These are phyloP conservation scores for Electrona antarctica DNA, from an alignment of 2,113 vertebrate genomes.

Conservation along the genomic window DNA sequence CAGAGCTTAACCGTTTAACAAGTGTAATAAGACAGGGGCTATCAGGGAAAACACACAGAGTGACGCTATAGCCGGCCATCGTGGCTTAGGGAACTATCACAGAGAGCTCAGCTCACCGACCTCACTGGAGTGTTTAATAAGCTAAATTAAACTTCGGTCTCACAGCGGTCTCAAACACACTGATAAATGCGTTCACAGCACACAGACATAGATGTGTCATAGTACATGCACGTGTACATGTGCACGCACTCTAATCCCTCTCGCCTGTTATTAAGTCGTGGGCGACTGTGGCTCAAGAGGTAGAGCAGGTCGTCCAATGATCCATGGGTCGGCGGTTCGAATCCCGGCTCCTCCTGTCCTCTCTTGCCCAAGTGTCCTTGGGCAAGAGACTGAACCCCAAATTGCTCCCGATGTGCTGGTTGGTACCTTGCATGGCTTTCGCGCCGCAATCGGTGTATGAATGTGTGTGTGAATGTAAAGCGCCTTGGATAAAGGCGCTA, in stretches of 20 bases:
- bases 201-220: slow-evolving; percentile 5
- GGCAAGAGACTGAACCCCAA: no score
- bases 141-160: slow-evolving; percentile 72
- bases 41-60: slow-evolving; percentile 40
- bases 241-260: slow-evolving; percentile 32
- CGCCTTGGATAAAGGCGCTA: no score
- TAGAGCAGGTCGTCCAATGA: no score
- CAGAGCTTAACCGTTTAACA: slow-evolving; percentile 37
- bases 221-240: slow-evolving; percentile 2
- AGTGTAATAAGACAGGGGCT: slow-evolving; percentile 19
- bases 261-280: no score
- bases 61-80: slow-evolving; percentile 36
- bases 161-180: slow-evolving; percentile 61
- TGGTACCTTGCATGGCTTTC: no score
- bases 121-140: slow-evolving; percentile 67
- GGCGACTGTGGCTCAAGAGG: no score
- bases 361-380: no score
- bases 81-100: slow-evolving; percentile 50
- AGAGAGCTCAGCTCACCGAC: slow-evolving; percentile 49
- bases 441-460: no score
- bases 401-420: no score
- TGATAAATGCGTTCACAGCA: slow-evolving; percentile 49
- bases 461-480: no score
- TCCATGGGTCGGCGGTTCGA: no score
- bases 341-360: no score